phyloP scores from a whole-genome alignment of 2,113 vertebrate species.

The Notothenia rossii region DNA sequence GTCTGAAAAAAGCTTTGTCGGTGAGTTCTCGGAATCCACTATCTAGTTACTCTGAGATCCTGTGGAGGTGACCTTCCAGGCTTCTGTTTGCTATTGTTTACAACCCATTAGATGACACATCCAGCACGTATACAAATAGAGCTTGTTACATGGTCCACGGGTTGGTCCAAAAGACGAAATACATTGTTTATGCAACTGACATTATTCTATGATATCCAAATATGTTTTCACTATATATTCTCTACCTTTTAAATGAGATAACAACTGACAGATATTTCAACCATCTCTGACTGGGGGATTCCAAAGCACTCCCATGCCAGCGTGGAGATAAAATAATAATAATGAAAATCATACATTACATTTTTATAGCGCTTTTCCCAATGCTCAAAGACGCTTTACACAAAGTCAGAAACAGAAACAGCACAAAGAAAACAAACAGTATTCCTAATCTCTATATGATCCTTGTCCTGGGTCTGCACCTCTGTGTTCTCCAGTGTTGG shows the following conservation, averaged over 20 bases:
- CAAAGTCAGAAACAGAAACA: too few relatives aligned
- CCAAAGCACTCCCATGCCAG: too few relatives aligned
- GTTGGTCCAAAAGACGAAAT: background rate
- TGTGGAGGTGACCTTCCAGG: background rate
- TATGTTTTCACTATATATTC: background rate
- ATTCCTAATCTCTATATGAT: too few relatives aligned
- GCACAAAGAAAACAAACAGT: too few relatives aligned
- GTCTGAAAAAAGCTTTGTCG: constrained; percentile 5
- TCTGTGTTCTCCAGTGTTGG: too few relatives aligned
- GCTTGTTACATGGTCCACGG: background rate
- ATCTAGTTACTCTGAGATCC: background rate
- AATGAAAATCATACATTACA: too few relatives aligned
- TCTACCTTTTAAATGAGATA: background rate
- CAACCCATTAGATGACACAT: background rate
- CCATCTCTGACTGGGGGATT: too few relatives aligned
- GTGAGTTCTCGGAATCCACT: background rate
- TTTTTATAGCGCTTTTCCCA: too few relatives aligned
- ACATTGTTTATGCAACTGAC: background rate
- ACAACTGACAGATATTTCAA: background rate
- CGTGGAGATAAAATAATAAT: too few relatives aligned
- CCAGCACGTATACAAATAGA: background rate
- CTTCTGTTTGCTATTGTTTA: background rate
- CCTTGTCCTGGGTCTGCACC: too few relatives aligned
- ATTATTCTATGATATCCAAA: background rate
- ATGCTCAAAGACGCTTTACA: too few relatives aligned